Percentiles rank a stretch among this genome's conserved stretches.
Evolutionary conservation across 2,888 invertebrate genomes (phyloP).

Genomic region (Dorcus parallelipipedus): DNA sequence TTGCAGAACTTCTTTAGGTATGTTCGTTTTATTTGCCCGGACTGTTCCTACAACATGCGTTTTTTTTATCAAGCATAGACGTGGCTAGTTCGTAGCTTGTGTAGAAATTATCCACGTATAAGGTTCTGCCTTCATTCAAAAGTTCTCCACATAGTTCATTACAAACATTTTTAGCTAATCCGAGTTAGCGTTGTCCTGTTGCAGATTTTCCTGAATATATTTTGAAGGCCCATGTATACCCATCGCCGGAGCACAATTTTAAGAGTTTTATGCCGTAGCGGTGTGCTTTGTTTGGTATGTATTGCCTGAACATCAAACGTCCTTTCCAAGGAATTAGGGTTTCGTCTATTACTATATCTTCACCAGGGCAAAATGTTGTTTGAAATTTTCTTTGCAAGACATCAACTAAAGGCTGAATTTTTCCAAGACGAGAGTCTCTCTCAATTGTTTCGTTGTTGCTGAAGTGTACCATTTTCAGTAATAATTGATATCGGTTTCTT

Average conservation of each 20-base stretch:
- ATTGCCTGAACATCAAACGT: constrained; percentile 9
- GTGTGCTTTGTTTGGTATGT: constrained; percentile 14
- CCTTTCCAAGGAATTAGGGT: constrained; percentile 15
- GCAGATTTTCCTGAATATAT: constrained; percentile 14
- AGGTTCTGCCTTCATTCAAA: constrained; percentile 15
- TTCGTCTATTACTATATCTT: constrained; percentile 18
- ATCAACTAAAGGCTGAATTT: constrained; percentile 15
- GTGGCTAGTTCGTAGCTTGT: constrained; percentile 25
- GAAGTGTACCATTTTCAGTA: constrained; percentile 18
- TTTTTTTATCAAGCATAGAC: constrained; percentile 27
- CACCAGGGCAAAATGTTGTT: constrained; percentile 8
- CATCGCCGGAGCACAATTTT: constrained; percentile 10
- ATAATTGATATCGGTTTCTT: constrained; percentile 14
- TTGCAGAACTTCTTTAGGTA: constrained; percentile 25
- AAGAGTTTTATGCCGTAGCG: constrained; percentile 13
- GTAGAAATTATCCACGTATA: constrained; percentile 28
- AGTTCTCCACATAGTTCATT: constrained; percentile 4
- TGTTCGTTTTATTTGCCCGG: constrained; percentile 26
- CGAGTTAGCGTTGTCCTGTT: constrained; percentile 14
- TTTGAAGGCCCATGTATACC: constrained; percentile 12
- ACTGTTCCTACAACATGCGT: constrained; percentile 35
- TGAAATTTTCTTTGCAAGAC: constrained; percentile 12
- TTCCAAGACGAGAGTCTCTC: constrained; percentile 11
- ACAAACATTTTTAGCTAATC: constrained; percentile 12
- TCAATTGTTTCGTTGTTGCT: constrained; percentile 17